Evolutionary conservation across 2,113 vertebrate species (phyloP).

Genomic region (Dasypus novemcinctus): DNA sequence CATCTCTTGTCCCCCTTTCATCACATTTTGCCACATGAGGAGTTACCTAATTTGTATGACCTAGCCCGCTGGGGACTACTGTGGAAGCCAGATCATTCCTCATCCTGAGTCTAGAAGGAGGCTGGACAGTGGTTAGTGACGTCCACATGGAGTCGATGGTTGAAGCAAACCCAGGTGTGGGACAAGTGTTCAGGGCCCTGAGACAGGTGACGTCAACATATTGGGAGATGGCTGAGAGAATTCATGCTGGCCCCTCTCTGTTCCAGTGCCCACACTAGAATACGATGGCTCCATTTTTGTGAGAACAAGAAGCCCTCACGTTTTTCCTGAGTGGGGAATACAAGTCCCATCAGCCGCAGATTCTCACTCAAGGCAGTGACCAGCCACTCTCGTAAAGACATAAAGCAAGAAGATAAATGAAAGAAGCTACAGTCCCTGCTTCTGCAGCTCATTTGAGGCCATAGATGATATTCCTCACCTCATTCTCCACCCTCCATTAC

Average conservation of each 20-base stretch:
- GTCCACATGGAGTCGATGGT: background rate
- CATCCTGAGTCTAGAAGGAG: background rate
- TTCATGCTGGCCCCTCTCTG: background rate
- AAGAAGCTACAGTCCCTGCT: background rate
- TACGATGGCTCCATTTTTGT: background rate
- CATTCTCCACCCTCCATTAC: background rate
- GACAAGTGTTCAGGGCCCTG: background rate
- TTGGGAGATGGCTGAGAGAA: accelerated
- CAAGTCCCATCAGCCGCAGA: background rate
- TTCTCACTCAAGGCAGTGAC: background rate
- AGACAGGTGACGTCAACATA: background rate
- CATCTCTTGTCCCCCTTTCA: background rate
- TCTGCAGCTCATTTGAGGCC: background rate
- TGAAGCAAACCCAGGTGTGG: background rate
- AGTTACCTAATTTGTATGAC: background rate
- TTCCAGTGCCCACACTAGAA: background rate
- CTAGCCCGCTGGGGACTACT: accelerated
- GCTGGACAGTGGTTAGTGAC: accelerated
- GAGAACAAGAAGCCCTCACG: background rate
- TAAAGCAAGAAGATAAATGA: background rate
- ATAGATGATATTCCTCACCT: background rate
- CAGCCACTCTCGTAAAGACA: background rate
- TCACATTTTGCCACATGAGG: background rate
- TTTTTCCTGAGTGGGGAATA: background rate
- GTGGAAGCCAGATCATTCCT: background rate